Evolutionary conservation across 2,113 vertebrate species (phyloP).

Genomic region (Clupea harengus): DNA sequence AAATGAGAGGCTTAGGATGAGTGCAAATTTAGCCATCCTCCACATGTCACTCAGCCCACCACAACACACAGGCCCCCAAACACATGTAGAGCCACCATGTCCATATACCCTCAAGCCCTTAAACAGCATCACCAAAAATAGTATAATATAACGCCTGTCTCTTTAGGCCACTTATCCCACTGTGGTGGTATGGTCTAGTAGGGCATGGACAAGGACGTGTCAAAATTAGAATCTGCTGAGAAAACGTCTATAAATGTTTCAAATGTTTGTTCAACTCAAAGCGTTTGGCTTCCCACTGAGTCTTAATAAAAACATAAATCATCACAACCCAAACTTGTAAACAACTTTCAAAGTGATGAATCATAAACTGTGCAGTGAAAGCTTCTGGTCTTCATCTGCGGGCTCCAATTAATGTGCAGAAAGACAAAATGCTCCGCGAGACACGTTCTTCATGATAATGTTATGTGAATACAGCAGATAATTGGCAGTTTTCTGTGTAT

Average conservation of each 20-base stretch:
- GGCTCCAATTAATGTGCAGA: background rate
- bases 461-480: background rate
- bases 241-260: background rate
- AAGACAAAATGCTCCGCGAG: background rate
- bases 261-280: background rate
- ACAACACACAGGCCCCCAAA: background rate
- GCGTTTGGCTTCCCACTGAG: background rate
- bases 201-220: background rate
- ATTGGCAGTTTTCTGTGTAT: background rate
- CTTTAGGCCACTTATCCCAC: background rate
- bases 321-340: background rate
- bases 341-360: background rate
- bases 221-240: background rate
- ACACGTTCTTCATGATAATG: background rate
- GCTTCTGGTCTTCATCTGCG: background rate
- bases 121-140: background rate
- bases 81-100: background rate
- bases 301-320: background rate
- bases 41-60: background rate
- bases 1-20: background rate
- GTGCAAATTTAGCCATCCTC: background rate
- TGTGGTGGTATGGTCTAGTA: background rate
- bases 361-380: background rate
- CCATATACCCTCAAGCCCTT: background rate
- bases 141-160: background rate